phyloP scores from a whole-genome alignment of 2,888 invertebrate species.

The Seira ritae region DNA sequence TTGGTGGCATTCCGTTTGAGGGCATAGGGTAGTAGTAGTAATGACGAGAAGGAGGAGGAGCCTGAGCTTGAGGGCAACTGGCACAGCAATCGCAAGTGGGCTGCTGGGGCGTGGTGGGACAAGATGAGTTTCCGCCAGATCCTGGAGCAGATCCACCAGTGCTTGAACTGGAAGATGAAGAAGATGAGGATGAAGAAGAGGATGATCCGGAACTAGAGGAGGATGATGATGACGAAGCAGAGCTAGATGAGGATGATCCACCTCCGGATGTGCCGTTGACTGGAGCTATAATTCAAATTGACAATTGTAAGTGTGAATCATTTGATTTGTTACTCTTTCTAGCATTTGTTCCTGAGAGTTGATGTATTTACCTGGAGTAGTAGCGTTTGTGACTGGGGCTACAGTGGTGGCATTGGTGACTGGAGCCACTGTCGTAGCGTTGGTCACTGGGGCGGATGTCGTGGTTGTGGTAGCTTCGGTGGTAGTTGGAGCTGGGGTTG shows the following conservation, averaged over 20 bases:
- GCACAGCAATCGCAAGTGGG: conserved; percentile 35
- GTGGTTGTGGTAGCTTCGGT: background rate
- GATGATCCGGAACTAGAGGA: conserved; percentile 24
- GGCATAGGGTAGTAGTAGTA: conserved; percentile 41
- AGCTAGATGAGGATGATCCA: background rate
- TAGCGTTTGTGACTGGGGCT: too few relatives aligned
- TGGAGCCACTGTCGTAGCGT: conserved; percentile 18
- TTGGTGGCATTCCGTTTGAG: conserved; percentile 12
- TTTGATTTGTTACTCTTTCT: too few relatives aligned
- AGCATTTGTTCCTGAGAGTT: too few relatives aligned
- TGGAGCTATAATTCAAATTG: too few relatives aligned
- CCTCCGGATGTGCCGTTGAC: background rate
- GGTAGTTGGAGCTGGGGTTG: background rate
- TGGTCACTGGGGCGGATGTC: conserved; percentile 19
- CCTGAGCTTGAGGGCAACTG: conserved; percentile 16
- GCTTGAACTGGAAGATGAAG: background rate
- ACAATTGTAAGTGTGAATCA: too few relatives aligned
- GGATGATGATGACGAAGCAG: conserved; percentile 25
- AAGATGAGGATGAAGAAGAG: conserved; percentile 20
- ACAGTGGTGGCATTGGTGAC: too few relatives aligned
- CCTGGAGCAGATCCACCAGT: background rate
- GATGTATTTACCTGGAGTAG: background rate
- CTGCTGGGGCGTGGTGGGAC: conserved; percentile 23
- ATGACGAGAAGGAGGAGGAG: conserved; percentile 10
- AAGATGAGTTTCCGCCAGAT: background rate